Evolutionary conservation across 1,140 invertebrate genomes (phyloP).

Genomic region (Heliconius congener): DNA sequence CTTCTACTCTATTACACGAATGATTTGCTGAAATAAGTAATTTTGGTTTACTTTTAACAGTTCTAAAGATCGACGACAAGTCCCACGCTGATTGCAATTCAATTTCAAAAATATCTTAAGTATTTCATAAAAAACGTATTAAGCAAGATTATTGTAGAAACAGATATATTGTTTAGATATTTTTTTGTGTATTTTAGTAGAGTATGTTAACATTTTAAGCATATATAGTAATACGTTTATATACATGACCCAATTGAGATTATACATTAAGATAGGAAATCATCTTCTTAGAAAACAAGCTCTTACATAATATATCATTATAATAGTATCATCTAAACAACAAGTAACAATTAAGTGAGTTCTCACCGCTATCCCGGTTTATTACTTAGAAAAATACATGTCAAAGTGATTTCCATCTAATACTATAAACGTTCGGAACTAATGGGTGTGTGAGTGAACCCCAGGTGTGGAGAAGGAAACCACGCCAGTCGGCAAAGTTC

Average conservation of each 20-base stretch:
- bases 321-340: slow-evolving; percentile 31
- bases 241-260: not conserved
- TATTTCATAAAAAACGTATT: not conserved
- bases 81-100: slow-evolving; percentile 24
- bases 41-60: slow-evolving; percentile 21
- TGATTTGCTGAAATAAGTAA: slow-evolving; percentile 33
- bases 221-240: not conserved
- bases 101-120: not conserved
- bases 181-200: not conserved
- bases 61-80: slow-evolving; percentile 20
- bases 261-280: not conserved
- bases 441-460: slow-evolving; percentile 70
- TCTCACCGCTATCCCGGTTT: slow-evolving; percentile 43
- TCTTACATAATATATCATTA: slow-evolving; percentile 1
- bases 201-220: not conserved
- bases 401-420: slow-evolving; percentile 65
- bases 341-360: slow-evolving; percentile 39
- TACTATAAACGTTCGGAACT: slow-evolving; percentile 65
- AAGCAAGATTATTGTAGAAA: not conserved
- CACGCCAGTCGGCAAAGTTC: slow-evolving; percentile 69
- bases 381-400: slow-evolving; percentile 35
- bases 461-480: slow-evolving; percentile 69
- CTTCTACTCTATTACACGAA: slow-evolving; percentile 26
- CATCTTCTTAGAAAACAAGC: not conserved
- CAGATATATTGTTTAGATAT: not conserved